A percentile compares a stretch with the other conserved stretches of the same genome.
Conservation (phyloP, 2,797 vertebrate species). For the Novumbra hubbsi region DNA sequence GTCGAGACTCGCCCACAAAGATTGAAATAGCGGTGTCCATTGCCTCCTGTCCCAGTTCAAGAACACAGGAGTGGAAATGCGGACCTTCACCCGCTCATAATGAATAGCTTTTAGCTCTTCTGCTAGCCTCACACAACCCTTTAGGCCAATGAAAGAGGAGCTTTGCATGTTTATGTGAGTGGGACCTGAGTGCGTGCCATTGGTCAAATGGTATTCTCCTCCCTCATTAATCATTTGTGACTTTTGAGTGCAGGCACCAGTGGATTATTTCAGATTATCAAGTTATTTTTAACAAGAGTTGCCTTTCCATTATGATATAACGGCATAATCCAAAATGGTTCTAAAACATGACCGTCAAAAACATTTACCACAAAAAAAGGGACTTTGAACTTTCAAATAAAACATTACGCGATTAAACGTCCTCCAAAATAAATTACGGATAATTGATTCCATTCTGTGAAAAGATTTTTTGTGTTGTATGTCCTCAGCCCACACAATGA, state of each 20-base stretch:
- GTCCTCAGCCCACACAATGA: neutral
- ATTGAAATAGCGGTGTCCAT: slow-evolving; percentile 36
- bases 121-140: slow-evolving; percentile 28
- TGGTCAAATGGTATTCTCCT: slow-evolving; percentile 16
- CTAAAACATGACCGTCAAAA: neutral
- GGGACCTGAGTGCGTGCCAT: slow-evolving; percentile 15
- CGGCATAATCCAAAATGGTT: neutral
- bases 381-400: neutral
- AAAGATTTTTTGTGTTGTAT: neutral
- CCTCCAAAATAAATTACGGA: neutral
- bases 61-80: neutral
- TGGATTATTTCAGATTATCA: slow-evolving; percentile 8
- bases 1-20: slow-evolving; percentile 15
- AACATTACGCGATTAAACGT: neutral
- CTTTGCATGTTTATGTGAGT: neutral
- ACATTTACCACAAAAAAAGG: slow-evolving; percentile 12
- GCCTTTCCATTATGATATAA: neutral
- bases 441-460: neutral
- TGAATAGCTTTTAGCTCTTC: slow-evolving; percentile 48
- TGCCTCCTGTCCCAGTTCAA: slow-evolving; percentile 6
- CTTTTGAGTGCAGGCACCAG: slow-evolving; percentile 11
- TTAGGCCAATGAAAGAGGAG: neutral
- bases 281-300: neutral
- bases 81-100: slow-evolving; percentile 46
- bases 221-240: slow-evolving; percentile 8